Evolutionary conservation across 2,113 vertebrate genomes (phyloP), one percentile per base, ranked within the genome.

Genomic region (Planiliza haematocheilus): DNA sequence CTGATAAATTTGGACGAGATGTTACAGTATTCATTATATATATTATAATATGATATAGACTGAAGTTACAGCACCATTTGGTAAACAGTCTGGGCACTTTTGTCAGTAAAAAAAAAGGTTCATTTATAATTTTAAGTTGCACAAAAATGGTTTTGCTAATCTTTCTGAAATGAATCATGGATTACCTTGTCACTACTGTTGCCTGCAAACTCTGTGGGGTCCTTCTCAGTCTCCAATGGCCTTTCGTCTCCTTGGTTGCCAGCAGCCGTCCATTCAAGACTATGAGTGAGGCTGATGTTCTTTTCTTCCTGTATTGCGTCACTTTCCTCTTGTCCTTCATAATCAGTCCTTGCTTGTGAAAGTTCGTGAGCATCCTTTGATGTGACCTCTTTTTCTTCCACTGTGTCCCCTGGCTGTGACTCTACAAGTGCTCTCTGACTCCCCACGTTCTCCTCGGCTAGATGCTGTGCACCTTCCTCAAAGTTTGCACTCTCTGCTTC

Each of bases 121-220:
- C 7, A 63, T 24, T 12, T 68, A 2, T 51, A 13, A 45, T 37
- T 34, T 58, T 14, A 21, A 39, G 39, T 7, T 7, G 13, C 38
- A 37, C 2, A 57, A 3, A 55, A 34, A 63, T 46, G 30, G 46
- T 14, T 51, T 66, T 66, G 24, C 38, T 12, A 55, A 7, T 14
- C 46, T 34, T 52, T 41, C 21, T 59, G 13, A 82, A 24, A 70
- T 30, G 13, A 70, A 58, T 8, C 2, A 50, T 41, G 30, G 60
- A 46, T 72, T 93, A 94, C 93, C 91, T 94, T 69, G 11, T 76
- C 46, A 50, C 63, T 17, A 20, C 16, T 81, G 17, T 60, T 48
- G 55, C 24, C 66, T 45, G 79, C 74, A 42, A 55, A 37, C 41
- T 77, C 71, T 53, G 55, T 8, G 12, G 43, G 16, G 36, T 81